These are phyloP conservation scores for Phortica variegata DNA, from an alignment of 1,140 invertebrate species.

Conservation along the genomic window DNA sequence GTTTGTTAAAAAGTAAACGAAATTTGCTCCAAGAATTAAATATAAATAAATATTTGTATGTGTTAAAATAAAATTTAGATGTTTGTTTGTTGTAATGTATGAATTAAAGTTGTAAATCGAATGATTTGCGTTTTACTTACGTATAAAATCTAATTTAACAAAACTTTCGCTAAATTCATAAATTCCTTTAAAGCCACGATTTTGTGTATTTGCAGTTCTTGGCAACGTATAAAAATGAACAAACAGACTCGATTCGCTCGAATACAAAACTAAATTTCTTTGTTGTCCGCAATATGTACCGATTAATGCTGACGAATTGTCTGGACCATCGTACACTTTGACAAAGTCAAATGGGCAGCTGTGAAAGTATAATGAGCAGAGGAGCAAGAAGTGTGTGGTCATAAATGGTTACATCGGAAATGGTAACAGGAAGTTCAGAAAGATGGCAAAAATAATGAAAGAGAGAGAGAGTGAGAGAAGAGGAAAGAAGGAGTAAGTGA, in stretches of 20 bases:
- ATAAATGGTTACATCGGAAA: no score
- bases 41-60: no score
- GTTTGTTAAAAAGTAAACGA: no score
- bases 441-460: no score
- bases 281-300: conserved; percentile 98
- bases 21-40: no score
- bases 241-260: conserved; percentile 83
- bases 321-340: conserved; percentile 91
- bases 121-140: conserved; percentile 59
- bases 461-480: conserved; percentile 20
- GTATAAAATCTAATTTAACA: conserved; percentile 96
- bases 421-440: no score
- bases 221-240: conserved; percentile 88
- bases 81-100: no score
- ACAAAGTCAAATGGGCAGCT: conserved; percentile 99
- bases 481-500: conserved; percentile 22
- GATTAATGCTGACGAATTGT: conserved; percentile 83
- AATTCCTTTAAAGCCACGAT: conserved; percentile 92
- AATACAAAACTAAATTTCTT: conserved; percentile 91
- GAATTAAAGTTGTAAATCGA: no score
- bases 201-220: conserved; percentile 87
- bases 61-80: no score
- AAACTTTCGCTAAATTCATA: conserved; percentile 96
- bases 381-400: no score
- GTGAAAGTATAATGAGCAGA: no score